Percentiles rank a stretch among this genome's conserved stretches.
Evolutionary conservation across 1,140 invertebrate species (phyloP).

Genomic region (Aculops lycopersici): DNA sequence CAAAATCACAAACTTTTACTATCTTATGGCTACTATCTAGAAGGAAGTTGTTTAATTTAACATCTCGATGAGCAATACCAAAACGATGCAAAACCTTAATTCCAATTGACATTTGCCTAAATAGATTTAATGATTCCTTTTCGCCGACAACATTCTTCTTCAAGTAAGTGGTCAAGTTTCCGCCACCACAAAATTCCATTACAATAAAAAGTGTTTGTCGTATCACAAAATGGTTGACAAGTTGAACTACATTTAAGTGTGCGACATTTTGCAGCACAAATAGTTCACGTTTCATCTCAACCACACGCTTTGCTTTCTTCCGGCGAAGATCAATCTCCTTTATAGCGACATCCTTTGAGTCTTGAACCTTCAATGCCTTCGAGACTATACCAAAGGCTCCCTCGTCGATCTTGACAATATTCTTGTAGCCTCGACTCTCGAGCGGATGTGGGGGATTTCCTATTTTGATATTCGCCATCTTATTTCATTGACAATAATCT

Average conservation of each 20-base stretch:
- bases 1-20: conserved; percentile 8
- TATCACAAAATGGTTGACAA: conserved; percentile 9
- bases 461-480: no score
- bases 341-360: neutral
- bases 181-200: conserved; percentile 6
- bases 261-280: conserved; percentile 5
- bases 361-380: neutral
- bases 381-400: conserved; percentile 5
- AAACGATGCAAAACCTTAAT: conserved; percentile 19
- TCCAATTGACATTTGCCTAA: conserved; percentile 4
- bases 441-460: no score
- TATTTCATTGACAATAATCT: no score
- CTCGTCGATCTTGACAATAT: conserved; percentile 3
- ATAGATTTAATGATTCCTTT: neutral
- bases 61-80: conserved; percentile 29
- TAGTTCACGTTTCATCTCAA: conserved; percentile 4
- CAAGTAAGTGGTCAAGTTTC: conserved; percentile 4
- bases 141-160: conserved; percentile 3
- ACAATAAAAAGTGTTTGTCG: conserved; percentile 8
- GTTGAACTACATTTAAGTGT: conserved; percentile 8
- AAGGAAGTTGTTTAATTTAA: conserved; percentile 33
- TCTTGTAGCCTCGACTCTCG: neutral
- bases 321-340: conserved; percentile 7
- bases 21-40: conserved; percentile 12
- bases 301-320: neutral